A percentile compares a stretch with the other conserved stretches of the same genome.
These are phyloP conservation scores for Apostichopus parvimensis DNA, from an alignment of 35 echinoderm and acorn worm genomes.

Conservation along the genomic window DNA sequence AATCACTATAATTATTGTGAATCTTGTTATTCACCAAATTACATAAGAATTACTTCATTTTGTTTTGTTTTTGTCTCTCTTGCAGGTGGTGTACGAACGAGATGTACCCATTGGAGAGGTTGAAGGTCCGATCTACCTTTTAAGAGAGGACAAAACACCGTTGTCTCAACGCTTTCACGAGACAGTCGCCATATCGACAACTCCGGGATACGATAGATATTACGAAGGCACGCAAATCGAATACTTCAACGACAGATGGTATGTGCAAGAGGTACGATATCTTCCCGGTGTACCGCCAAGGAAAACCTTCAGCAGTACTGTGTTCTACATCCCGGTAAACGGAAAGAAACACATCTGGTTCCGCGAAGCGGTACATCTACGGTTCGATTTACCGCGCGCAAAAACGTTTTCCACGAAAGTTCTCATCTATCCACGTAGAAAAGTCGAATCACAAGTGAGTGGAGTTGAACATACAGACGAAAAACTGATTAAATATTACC, in stretches of 20 bases:
- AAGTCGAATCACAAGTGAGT: slow-evolving; percentile 37
- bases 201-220: slow-evolving; percentile 35
- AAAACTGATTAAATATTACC: slow-evolving; percentile 40
- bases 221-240: slow-evolving; percentile 36
- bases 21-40: too few relatives aligned
- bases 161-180: slow-evolving; percentile 23
- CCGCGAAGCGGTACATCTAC: not conserved
- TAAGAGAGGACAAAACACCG: slow-evolving; percentile 43
- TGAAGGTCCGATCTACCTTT: slow-evolving; percentile 4
- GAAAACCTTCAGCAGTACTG: slow-evolving; percentile 38
- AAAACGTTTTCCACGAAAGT: slow-evolving; percentile 41
- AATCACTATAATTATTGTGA: too few relatives aligned
- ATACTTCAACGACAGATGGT: slow-evolving; percentile 29
- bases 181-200: slow-evolving; percentile 22
- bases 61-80: not conserved
- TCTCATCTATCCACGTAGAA: slow-evolving; percentile 20
- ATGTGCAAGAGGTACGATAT: slow-evolving; percentile 23
- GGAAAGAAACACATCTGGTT: slow-evolving; percentile 45
- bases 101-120: slow-evolving; percentile 10
- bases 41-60: too few relatives aligned
- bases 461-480: slow-evolving; percentile 35
- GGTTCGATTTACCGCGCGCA: slow-evolving; percentile 7
- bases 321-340: slow-evolving; percentile 10
- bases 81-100: slow-evolving; percentile 45
- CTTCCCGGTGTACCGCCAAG: slow-evolving; percentile 39